phyloP scores from a whole-genome alignment of 64 coral and sea anemone genomes.

The Trachythela sp. region DNA sequence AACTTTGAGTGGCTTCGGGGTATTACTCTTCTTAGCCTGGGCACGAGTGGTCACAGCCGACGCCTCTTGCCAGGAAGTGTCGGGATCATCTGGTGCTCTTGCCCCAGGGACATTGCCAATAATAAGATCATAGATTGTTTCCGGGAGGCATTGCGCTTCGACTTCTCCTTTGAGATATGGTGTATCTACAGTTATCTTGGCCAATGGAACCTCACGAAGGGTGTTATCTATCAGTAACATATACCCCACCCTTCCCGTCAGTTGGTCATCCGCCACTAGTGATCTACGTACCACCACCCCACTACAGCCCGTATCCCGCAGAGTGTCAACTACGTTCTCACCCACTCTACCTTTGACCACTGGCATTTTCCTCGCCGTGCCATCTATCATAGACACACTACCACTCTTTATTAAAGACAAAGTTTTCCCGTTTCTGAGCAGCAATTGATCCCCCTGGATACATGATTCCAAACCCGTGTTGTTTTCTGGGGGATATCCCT shows the following conservation, averaged over 20 bases:
- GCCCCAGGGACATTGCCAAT: constrained; percentile 44
- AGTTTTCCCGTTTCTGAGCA: neutral
- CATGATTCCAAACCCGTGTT: too few species aligned
- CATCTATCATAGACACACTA: too few species aligned
- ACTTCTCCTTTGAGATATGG: neutral
- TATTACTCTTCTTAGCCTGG: constrained; percentile 37
- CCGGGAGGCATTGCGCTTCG: constrained; percentile 30
- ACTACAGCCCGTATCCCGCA: too few species aligned
- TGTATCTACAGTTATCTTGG: neutral
- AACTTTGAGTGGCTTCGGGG: neutral
- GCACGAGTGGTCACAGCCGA: constrained; percentile 23
- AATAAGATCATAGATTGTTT: constrained; percentile 32
- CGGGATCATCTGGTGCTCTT: constrained; percentile 21
- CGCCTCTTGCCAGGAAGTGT: constrained; percentile 34
- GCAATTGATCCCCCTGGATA: neutral
- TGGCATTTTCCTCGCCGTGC: too few species aligned
- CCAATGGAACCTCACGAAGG: neutral
- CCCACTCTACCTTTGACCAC: neutral
- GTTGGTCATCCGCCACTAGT: neutral
- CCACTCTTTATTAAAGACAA: neutral
- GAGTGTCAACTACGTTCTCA: too few species aligned
- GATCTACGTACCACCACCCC: too few species aligned
- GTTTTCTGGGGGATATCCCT: too few species aligned
- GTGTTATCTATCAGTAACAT: constrained; percentile 29
- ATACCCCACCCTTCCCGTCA: neutral